Evolutionary conservation across 2,888 invertebrate species (phyloP).

Genomic region (Brassicogethes aeneus): DNA sequence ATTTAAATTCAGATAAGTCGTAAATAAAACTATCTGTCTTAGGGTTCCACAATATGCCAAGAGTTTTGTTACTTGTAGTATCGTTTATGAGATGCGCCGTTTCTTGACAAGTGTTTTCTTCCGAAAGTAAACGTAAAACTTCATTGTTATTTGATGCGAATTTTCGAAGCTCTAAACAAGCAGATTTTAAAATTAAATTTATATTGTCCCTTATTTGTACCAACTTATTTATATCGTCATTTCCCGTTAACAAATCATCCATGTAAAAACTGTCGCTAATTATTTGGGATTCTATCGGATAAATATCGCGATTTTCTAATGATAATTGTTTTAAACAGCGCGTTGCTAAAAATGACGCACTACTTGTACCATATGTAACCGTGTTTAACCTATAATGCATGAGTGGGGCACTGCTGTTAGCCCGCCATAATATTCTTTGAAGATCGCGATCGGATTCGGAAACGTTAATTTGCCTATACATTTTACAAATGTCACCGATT

Average conservation of each 20-base stretch:
- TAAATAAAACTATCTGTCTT: constrained; percentile 5
- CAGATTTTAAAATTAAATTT: neutral
- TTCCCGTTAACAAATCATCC: no score
- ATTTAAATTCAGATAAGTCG: constrained; percentile 1
- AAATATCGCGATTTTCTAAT: constrained; percentile 4
- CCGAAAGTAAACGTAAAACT: constrained; percentile 1
- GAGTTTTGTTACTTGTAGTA: constrained; percentile 6
- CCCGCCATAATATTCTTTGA: constrained; percentile 11
- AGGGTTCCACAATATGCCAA: constrained; percentile 11
- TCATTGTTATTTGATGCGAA: constrained; percentile 5
- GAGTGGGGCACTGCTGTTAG: constrained; percentile 8
- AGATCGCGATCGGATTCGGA: constrained; percentile 4
- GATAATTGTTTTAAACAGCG: constrained; percentile 8
- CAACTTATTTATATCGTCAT: constrained; percentile 2
- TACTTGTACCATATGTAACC: constrained; percentile 14
- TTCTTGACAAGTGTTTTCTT: neutral
- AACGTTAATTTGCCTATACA: constrained; percentile 14
- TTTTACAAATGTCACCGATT: constrained; percentile 16
- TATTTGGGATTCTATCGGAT: constrained; percentile 1
- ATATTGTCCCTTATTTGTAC: constrained; percentile 7
- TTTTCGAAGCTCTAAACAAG: constrained; percentile 6
- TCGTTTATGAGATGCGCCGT: constrained; percentile 1
- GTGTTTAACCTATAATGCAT: constrained; percentile 15
- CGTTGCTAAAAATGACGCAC: constrained; percentile 10
- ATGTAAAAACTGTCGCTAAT: constrained; percentile 6